Percentiles rank a stretch among this genome's conserved stretches.
Conservation (phyloP, 2,888 invertebrate species). For the Hypomecis atomaria region DNA sequence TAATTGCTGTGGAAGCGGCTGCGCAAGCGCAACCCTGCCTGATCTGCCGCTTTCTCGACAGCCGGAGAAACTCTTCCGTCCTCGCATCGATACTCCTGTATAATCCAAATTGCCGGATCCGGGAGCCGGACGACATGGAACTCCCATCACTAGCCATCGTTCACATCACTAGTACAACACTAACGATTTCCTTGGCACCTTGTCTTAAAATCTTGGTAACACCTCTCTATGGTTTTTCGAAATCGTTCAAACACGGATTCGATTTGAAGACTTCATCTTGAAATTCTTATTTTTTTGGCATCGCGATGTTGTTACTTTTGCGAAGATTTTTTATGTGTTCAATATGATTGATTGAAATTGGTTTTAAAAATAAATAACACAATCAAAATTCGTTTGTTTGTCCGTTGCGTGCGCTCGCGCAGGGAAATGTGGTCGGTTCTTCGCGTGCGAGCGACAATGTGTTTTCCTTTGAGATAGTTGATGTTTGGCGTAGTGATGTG, state of each 20-base stretch:
- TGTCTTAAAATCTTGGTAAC: not conserved
- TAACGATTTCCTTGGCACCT: slow-evolving; percentile 7
- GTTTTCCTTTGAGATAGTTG: slow-evolving; percentile 70
- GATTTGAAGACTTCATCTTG: not conserved
- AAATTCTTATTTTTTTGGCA: not conserved
- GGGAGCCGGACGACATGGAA: slow-evolving; percentile 62
- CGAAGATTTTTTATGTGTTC: not conserved
- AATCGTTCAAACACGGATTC: not conserved
- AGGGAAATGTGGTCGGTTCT: slow-evolving; percentile 66
- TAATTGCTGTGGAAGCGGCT: slow-evolving; percentile 72
- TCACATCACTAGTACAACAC: slow-evolving; percentile 62
- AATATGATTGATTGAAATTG: not conserved
- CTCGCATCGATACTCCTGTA: slow-evolving; percentile 74
- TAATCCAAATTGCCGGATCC: slow-evolving; percentile 71
- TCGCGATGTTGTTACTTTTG: not conserved
- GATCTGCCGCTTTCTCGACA: slow-evolving; percentile 73
- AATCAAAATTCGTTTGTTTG: slow-evolving; percentile 30
- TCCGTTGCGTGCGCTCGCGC: slow-evolving; percentile 58
- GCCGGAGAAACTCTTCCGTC: slow-evolving; percentile 73
- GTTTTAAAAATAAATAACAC: not conserved
- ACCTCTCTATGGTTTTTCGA: not conserved
- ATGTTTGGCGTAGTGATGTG: slow-evolving; percentile 56
- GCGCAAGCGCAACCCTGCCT: slow-evolving; percentile 78
- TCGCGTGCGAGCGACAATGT: slow-evolving; percentile 56
- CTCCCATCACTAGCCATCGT: slow-evolving; percentile 73